Evolutionary conservation across 2,113 vertebrate species (phyloP), one percentile per base, ranked within the genome.

Genomic region (Scophthalmus maximus): DNA sequence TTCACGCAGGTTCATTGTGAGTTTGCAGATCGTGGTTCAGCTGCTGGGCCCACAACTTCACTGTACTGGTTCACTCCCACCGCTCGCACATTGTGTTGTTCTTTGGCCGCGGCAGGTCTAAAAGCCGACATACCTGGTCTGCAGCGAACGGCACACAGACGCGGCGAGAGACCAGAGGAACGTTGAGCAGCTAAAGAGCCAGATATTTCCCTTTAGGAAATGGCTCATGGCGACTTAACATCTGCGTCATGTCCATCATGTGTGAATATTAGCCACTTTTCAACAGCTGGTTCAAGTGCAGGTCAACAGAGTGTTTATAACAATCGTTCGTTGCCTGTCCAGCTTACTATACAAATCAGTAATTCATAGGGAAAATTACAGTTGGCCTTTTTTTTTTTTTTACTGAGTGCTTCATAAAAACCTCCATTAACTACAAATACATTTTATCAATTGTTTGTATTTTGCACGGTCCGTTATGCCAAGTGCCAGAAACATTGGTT

Each of bases 281-380:
- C 58, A 40, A 36, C 5, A 30, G 49, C n/a, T 40, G 69, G 59
- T 65, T 72, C 49, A 82, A 68, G 58, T 64, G 6, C 27, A 56
- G 51, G 30, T 59, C 63, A 64, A 29, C n/a, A n/a, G 8, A 5
- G 3, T 26, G 9, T 42, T 34, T 52, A 23, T 8, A 49, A 32
- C 20, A 18, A 64, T 4, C 3, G 14, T 9, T 11, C 34, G 7
- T 0, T 34, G 11, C 8, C 32, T 9, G 8, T 34, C 32, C 32
- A 36, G 11, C 10, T 36, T 25, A n/a, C 5, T 50, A 1, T 12
- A 68, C 14, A 38, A 26, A 55, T 68, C n/a, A 68, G 9, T n/a
- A 7, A 5, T 30, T 47, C 8, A n/a, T 9, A 42, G 27, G 10
- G 15, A 50, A n/a, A 26, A 26, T 30, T 11, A 25, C 8, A 14